These are phyloP conservation scores for Spinus pinus DNA, from an alignment of 2,797 vertebrate species.

Conservation along the genomic window DNA sequence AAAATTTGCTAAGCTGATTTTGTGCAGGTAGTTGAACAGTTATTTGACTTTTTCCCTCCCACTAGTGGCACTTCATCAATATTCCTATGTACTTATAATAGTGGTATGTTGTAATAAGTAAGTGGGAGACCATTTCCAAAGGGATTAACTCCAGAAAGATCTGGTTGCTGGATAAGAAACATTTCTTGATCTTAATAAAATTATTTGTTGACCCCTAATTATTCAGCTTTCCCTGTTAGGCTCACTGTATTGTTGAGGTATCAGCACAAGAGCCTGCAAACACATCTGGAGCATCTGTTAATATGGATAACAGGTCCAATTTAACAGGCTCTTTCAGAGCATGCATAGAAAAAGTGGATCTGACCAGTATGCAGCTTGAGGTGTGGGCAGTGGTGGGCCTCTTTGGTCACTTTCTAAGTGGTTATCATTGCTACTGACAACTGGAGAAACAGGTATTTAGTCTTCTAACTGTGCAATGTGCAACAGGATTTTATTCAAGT, in stretches of 20 bases:
- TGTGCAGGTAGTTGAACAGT: neutral
- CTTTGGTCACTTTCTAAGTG: neutral
- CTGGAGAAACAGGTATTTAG: neutral
- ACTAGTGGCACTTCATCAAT: neutral
- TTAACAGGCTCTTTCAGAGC: neutral
- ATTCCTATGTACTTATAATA: neutral
- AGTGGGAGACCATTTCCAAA: neutral
- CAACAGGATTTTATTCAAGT: neutral
- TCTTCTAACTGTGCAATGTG: neutral
- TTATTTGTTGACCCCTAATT: neutral
- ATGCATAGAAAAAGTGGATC: neutral
- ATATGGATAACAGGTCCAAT: neutral
- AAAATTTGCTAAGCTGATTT: neutral
- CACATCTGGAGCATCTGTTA: neutral
- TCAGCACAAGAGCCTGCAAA: neutral
- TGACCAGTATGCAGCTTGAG: neutral
- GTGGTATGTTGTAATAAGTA: neutral
- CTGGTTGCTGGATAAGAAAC: neutral
- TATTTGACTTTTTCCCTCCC: neutral
- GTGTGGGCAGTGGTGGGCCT: neutral
- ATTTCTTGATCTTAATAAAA: neutral
- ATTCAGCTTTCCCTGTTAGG: neutral
- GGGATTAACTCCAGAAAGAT: neutral
- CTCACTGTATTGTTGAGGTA: neutral
- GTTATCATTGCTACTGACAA: neutral